Evolutionary conservation across 2,113 vertebrate genomes (phyloP), one percentile per base, ranked within the genome.

Genomic region (Ictidomys tridecemlineatus): DNA sequence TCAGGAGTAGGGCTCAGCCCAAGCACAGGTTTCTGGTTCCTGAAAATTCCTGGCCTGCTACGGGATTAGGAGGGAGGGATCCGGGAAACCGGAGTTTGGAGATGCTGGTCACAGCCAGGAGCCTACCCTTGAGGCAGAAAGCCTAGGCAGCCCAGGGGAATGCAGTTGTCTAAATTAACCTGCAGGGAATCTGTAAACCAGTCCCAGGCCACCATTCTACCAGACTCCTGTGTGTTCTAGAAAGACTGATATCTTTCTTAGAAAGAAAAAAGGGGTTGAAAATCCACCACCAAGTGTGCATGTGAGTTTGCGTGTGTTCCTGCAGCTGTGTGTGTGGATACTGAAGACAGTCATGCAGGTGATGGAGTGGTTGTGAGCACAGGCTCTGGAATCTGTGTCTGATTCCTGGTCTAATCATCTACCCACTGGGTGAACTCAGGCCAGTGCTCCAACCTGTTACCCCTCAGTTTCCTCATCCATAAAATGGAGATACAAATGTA

Each of bases 241-340:
- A 96, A 93, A 85, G 6, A 5, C 39, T 79, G 69, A 10, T 34
- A 80, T 65, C 42, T 76, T 83, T 37, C 82, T 95, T 58, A 94
- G 95, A 89, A 87, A 93, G 87, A 58, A 83, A 65, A 45, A 90
- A 34, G 67, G 8, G 56, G 24, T 32, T 39, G 8, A 51, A 53
- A 51, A 56, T 87, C 65, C 80, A 9, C 5, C 3, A 11, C 7
- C 3, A 65, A 28, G 37, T 56, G 24, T 10, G 10, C 10, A 2
- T 53, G 20, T n/a, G 34, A 42, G 3, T 65, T 26, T 51, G 11
- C 30, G 56, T 39, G 24, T 8, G 28, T 37, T 39, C 22, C 22
- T 20, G 3, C 22, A 22, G 32, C 63, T 63, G 39, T 32, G 5
- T 22, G 0, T n/a, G 17, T 79, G 18, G 34, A 37, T 22, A 16